phyloP scores from a whole-genome alignment of 1,140 invertebrate species.

The Arctopsyche grandis region DNA sequence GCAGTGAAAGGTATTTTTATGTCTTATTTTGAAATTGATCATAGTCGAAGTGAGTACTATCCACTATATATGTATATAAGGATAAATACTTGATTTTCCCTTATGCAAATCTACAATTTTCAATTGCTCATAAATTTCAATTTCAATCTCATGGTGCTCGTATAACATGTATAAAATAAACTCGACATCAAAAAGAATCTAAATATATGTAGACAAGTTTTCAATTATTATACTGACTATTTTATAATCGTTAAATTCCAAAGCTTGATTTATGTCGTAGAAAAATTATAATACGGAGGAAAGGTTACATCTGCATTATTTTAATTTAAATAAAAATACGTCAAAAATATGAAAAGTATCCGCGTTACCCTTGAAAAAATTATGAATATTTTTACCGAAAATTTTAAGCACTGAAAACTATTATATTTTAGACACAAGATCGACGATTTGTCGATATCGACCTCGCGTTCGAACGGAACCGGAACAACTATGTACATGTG shows the following conservation, averaged over 20 bases:
- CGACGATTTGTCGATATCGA: background rate
- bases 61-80: background rate
- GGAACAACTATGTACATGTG: background rate
- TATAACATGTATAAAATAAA: background rate
- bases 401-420: background rate
- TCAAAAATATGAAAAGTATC: background rate
- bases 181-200: background rate
- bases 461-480: background rate
- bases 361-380: background rate
- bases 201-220: background rate
- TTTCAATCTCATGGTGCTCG: no score
- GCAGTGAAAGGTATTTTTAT: conserved; percentile 38
- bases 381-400: background rate
- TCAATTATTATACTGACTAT: background rate
- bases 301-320: background rate
- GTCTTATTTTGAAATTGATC: background rate
- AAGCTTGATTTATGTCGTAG: background rate
- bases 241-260: background rate
- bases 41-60: background rate
- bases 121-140: no score
- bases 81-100: no score
- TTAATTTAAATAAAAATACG: background rate
- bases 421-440: background rate
- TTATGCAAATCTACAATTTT: no score
- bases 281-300: background rate